Evolutionary conservation across 2,888 invertebrate genomes (phyloP), one percentile per base, ranked within the genome.

Genomic region (Germaria angustata): DNA sequence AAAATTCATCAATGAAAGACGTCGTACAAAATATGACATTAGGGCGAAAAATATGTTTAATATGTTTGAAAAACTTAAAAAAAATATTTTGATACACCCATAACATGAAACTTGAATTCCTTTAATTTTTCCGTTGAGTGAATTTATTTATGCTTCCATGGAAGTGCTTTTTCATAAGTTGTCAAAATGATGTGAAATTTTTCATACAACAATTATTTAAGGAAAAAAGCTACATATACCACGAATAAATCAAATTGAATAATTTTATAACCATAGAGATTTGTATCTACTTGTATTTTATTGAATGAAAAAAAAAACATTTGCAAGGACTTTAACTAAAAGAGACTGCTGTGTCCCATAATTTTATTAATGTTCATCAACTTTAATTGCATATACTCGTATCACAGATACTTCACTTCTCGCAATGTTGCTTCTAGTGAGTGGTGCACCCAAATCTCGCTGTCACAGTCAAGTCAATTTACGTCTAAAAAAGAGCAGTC

Each of bases 361-460:
- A 66, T 57, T 55, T 46, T 22, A 66, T 36, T n/a, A 55, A 55
- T 36, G 46, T 55, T n/a, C 44, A 22, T 53, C 55, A 36, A 36
- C 28, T 75, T 36, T 46, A 57, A 59, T 75, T 46, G n/a, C n/a
- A n/a, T n/a, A n/a, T n/a, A n/a, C n/a, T n/a, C n/a, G 66, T 57
- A 36, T 28, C 57, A 66, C 36, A 66, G 24, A 49, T 53, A 36
- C 28, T 36, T 20, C 2, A 24, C 2, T 63, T 24, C n/a, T 22
- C 15, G 20, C 17, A 41, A 22, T 15, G 28, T 2, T 17, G 7
- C 24, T 15, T 44, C 32, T 57, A 34, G 17, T 22, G 8, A 20
- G 4, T 36, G 39, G 24, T 68, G 28, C 49, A 15, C 15, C 49
- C 59, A 61, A 72, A 36, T 36, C 24, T 59, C 28, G 59, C 24